Percentiles rank a stretch among this genome's conserved stretches.
Evolutionary conservation across 2,888 invertebrate genomes (phyloP).

Genomic region (Myopa tessellatipennis): DNA sequence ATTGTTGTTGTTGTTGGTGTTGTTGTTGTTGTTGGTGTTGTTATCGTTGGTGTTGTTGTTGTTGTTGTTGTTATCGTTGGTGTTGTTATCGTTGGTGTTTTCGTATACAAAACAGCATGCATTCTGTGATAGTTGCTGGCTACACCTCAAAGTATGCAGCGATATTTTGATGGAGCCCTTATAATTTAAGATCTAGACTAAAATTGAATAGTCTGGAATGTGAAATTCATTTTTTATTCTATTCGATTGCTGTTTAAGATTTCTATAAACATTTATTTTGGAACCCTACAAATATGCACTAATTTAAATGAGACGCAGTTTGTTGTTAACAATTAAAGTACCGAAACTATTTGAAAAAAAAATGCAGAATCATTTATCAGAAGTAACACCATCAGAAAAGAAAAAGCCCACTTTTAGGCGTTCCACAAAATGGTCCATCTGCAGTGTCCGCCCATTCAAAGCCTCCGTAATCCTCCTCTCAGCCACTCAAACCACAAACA

Average conservation of each 20-base stretch:
- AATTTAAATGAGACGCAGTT: too few relatives aligned
- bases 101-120: neutral
- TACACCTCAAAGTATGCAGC: too few relatives aligned
- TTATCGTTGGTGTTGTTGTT: neutral
- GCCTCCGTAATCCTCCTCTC: neutral
- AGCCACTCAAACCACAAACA: neutral
- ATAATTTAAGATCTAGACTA: too few relatives aligned
- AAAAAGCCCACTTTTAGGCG: constrained; percentile 10
- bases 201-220: too few relatives aligned
- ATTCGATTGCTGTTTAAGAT: too few relatives aligned
- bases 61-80: neutral
- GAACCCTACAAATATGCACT: too few relatives aligned
- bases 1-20: constrained; percentile 30
- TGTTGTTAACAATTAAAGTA: too few relatives aligned
- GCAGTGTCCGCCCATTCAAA: neutral
- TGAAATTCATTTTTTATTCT: too few relatives aligned
- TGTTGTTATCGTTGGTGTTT: neutral
- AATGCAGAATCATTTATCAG: neutral
- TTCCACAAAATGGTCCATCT: neutral
- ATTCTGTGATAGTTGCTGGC: too few relatives aligned
- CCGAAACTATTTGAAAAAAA: neutral
- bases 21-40: constrained; percentile 37
- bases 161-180: too few relatives aligned
- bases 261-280: too few relatives aligned
- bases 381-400: neutral